These are phyloP conservation scores for Pelvicachromis taeniatus DNA, from an alignment of 2,113 vertebrate genomes.

Conservation along the genomic window DNA sequence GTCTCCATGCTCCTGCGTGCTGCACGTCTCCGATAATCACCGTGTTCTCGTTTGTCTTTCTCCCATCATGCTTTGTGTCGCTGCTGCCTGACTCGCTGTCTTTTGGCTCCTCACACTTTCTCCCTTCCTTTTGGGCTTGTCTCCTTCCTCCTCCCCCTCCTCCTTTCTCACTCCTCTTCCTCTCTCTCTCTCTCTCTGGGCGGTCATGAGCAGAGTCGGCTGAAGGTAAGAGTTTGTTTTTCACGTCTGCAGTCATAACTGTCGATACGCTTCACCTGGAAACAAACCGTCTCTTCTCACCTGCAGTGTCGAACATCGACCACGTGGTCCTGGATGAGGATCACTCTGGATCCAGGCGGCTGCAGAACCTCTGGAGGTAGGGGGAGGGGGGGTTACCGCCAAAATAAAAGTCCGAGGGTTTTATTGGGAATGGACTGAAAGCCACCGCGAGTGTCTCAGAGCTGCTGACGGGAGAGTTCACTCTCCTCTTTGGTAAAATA, in stretches of 20 bases:
- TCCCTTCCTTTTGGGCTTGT: constrained; percentile 52
- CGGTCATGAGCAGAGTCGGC: constrained; percentile 82
- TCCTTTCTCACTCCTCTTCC: constrained; percentile 9
- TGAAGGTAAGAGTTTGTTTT: constrained; percentile 78
- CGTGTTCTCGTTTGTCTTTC: constrained; percentile 47
- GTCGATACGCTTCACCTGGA: background rate
- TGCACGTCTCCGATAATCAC: constrained; percentile 46
- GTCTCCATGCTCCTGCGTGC: constrained; percentile 9
- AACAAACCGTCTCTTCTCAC: fast-evolving
- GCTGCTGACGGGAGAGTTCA: background rate
- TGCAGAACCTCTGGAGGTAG: constrained; percentile 92
- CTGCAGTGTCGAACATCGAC: constrained; percentile 82
- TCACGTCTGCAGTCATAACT: background rate
- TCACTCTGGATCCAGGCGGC: constrained; percentile 84
- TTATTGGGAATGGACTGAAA: background rate
- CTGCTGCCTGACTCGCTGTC: constrained; percentile 65
- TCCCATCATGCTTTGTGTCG: constrained; percentile 73
- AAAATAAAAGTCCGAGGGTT: background rate
- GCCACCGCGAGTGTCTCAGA: background rate
- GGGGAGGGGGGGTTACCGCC: background rate
- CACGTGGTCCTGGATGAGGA: constrained; percentile 87
- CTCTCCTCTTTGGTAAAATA: fast-evolving
- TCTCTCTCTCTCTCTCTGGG: constrained; percentile 37
- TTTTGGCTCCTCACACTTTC: constrained; percentile 67
- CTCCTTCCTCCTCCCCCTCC: constrained; percentile 21